A percentile compares a stretch with the other conserved stretches of the same genome.
These are phyloP conservation scores for Argyrosomus japonicus DNA, from an alignment of 2,113 vertebrate genomes.

Conservation along the genomic window DNA sequence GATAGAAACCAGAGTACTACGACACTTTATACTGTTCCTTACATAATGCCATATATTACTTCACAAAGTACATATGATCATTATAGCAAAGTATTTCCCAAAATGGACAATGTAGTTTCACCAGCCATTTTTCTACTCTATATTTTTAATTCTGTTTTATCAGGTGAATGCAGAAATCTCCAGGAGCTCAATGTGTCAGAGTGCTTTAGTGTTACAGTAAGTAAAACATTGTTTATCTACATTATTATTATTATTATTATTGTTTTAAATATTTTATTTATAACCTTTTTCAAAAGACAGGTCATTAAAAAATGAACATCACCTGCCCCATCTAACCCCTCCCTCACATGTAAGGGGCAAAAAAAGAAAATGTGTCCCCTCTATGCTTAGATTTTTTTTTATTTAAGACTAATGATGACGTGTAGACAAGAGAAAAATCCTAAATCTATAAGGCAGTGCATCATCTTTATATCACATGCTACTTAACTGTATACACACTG, in stretches of 20 bases:
- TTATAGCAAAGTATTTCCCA: neutral
- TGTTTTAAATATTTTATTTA: no score
- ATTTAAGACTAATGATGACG: neutral
- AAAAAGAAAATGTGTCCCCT: no score
- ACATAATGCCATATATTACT: neutral
- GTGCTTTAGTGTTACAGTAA: slow-evolving; percentile 86
- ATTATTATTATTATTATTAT: no score
- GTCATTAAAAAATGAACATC: no score
- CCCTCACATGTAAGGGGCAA: no score
- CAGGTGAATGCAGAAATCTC: slow-evolving; percentile 85
- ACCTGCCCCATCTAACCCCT: no score
- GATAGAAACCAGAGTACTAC: slow-evolving; percentile 9
- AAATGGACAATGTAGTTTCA: neutral
- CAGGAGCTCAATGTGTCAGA: slow-evolving; percentile 89
- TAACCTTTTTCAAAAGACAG: no score
- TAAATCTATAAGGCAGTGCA: neutral
- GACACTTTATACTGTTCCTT: neutral
- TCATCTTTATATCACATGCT: neutral
- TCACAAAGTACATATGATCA: neutral
- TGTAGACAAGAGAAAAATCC: neutral
- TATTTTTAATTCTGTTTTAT: neutral
- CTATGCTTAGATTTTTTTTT: no score
- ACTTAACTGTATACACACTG: neutral
- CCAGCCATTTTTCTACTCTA: neutral
- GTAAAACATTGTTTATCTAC: slow-evolving; percentile 50